Percentiles rank a stretch among this genome's conserved stretches.
These are phyloP conservation scores for Cyprinodon variegatus DNA, from an alignment of 2,113 vertebrate genomes.

Conservation along the genomic window DNA sequence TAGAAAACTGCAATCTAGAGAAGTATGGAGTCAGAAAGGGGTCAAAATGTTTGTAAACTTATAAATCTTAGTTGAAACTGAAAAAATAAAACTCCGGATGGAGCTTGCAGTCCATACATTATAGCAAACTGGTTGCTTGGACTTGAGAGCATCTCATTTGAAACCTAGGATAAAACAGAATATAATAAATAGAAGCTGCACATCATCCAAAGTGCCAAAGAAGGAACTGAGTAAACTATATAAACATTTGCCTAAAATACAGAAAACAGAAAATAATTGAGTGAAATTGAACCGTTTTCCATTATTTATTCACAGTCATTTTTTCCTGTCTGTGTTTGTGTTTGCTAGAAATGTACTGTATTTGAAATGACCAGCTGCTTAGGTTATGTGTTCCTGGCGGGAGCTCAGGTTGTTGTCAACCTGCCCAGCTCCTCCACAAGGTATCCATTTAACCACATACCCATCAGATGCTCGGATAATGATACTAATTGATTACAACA, in stretches of 20 bases:
- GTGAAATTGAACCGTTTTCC: not conserved
- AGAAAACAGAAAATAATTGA: constrained; percentile 31
- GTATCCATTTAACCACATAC: constrained; percentile 64
- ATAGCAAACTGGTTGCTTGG: no score
- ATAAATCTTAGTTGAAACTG: no score
- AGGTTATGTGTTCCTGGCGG: constrained; percentile 4
- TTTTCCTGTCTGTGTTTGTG: not conserved
- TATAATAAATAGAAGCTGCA: not conserved
- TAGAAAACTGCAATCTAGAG: not conserved
- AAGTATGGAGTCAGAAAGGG: no score
- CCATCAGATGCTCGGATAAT: constrained; percentile 72
- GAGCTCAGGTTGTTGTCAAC: constrained; percentile 4
- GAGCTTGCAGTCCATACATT: no score
- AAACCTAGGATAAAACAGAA: not conserved
- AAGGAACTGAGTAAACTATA: constrained; percentile 1
- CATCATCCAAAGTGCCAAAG: not conserved
- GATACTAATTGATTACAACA: constrained; percentile 73
- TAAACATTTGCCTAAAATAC: not conserved
- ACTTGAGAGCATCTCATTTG: not conserved
- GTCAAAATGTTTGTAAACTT: no score
- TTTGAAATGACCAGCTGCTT: constrained; percentile 31
- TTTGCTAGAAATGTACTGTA: not conserved
- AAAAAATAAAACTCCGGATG: no score
- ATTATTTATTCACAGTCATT: constrained; percentile 10
- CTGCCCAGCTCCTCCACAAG: constrained; percentile 44